Evolutionary conservation across 2,888 invertebrate species (phyloP).

Genomic region (Scaptomyza cyrtandrae): DNA sequence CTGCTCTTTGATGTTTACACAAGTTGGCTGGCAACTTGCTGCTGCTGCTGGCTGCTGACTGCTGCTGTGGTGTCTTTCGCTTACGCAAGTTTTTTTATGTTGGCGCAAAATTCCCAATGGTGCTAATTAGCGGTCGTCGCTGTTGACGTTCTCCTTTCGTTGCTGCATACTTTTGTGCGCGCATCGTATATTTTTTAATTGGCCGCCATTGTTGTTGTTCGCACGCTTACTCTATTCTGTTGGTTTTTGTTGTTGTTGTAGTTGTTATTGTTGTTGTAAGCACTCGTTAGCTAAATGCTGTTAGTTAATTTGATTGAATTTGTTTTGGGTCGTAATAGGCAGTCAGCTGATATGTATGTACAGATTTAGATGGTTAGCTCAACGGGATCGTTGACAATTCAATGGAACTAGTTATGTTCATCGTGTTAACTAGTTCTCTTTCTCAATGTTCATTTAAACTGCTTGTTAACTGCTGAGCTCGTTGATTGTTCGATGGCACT

Average conservation of each 20-base stretch:
- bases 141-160: conserved; percentile 51
- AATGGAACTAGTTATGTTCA: not conserved
- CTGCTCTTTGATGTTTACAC: conserved; percentile 78
- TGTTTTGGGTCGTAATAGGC: conserved; percentile 31
- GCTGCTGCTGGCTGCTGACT: conserved; percentile 18
- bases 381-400: not conserved
- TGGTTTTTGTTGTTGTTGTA: conserved; percentile 5
- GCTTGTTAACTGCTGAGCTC: not conserved
- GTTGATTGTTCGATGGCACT: not conserved
- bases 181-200: conserved; percentile 75
- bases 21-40: conserved; percentile 58
- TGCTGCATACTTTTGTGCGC: conserved; percentile 62
- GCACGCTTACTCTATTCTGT: conserved; percentile 9
- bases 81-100: conserved; percentile 42
- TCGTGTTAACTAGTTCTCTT: not conserved
- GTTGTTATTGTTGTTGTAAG: conserved; percentile 15
- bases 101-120: conserved; percentile 83
- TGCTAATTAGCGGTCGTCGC: conserved; percentile 84
- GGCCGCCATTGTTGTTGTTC: conserved; percentile 47
- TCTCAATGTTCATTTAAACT: too few species aligned
- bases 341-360: not conserved
- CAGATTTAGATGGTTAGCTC: not conserved
- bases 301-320: conserved; percentile 60
- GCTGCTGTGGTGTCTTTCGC: conserved; percentile 29
- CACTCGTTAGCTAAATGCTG: conserved; percentile 53